These are phyloP conservation scores for Rhadina sibilatrix DNA, from an alignment of 2,113 vertebrate species.

Conservation along the genomic window DNA sequence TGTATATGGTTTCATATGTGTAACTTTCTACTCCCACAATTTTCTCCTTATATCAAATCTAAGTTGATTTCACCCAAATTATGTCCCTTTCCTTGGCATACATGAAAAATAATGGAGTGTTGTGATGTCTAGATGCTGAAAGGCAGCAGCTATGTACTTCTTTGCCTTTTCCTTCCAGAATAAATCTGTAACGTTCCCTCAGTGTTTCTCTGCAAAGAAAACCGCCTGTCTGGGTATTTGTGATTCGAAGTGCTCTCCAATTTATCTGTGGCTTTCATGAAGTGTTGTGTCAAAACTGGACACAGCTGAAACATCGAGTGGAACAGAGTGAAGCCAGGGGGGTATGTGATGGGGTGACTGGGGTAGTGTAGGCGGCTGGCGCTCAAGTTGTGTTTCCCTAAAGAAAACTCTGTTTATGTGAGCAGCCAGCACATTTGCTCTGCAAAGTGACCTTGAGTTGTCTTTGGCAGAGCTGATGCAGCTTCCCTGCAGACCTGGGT, in stretches of 20 bases:
- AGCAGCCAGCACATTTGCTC: background rate
- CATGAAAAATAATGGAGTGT: rapidly evolving
- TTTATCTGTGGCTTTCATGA: background rate
- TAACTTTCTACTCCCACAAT: background rate
- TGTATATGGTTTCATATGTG: background rate
- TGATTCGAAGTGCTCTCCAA: background rate
- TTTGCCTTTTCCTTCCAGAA: background rate
- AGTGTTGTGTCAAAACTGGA: background rate
- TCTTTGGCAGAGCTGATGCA: conserved; percentile 16
- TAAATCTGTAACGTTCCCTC: background rate
- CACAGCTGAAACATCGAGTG: background rate
- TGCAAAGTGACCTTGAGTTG: conserved; percentile 38
- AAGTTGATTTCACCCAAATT: background rate
- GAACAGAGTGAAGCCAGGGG: background rate
- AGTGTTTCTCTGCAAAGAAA: background rate
- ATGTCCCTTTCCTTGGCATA: background rate
- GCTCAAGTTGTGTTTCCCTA: background rate
- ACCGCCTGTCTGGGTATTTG: background rate
- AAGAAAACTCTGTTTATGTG: conserved; percentile 5
- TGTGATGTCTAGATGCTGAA: background rate
- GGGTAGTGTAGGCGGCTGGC: rapidly evolving
- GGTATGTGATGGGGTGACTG: background rate
- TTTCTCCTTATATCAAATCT: background rate
- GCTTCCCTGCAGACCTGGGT: background rate
- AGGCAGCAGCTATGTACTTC: background rate